A percentile compares a stretch with the other conserved stretches of the same genome.
Evolutionary conservation across 2,113 vertebrate genomes (phyloP).

Genomic region (Butastur rufipennis): DNA sequence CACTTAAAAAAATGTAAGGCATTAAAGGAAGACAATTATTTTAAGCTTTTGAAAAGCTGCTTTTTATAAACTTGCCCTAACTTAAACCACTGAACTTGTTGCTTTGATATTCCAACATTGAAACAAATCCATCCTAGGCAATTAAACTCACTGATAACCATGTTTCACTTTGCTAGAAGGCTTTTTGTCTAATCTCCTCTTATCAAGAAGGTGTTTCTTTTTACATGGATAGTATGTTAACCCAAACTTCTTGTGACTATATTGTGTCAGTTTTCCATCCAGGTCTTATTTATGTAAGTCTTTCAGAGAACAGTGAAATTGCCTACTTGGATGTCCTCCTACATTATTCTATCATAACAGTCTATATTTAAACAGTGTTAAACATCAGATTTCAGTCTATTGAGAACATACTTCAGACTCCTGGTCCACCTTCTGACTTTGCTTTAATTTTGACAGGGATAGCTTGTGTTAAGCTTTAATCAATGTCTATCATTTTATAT

Average conservation of each 20-base stretch:
- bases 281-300: neutral
- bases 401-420: neutral
- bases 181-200: neutral
- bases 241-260: neutral
- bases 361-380: neutral
- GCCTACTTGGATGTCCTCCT: neutral
- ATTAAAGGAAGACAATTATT: neutral
- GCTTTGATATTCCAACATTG: neutral
- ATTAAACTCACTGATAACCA: neutral
- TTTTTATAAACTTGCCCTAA: neutral
- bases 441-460: neutral
- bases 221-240: neutral
- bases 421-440: neutral
- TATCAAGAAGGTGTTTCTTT: neutral
- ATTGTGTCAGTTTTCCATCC: neutral
- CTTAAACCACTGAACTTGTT: neutral
- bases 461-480: neutral
- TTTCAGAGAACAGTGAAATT: neutral
- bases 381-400: neutral
- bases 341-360: neutral
- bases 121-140: neutral
- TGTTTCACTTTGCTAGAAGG: conserved; percentile 14
- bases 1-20: neutral
- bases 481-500: neutral
- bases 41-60: neutral